Percentiles rank a stretch among this genome's conserved stretches.
phyloP scores from a whole-genome alignment of 2,888 invertebrate species.

The Drosophila engyochracea region DNA sequence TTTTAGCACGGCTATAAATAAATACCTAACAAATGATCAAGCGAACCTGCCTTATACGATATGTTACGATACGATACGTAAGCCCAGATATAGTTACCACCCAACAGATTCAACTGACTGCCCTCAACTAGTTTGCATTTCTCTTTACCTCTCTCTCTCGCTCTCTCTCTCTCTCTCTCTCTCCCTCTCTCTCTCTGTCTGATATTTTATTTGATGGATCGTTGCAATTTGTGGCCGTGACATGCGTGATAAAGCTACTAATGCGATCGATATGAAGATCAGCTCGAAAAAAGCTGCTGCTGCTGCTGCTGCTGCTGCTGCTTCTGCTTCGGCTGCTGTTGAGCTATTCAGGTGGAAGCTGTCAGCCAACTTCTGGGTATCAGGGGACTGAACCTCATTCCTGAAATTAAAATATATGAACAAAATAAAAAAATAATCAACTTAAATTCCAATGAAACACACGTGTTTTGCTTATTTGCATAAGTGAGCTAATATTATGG shows the following conservation, averaged over 20 bases:
- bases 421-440: slow-evolving; percentile 34
- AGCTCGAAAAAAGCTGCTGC: slow-evolving; percentile 37
- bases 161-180: slow-evolving; percentile 14
- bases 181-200: slow-evolving; percentile 10
- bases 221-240: slow-evolving; percentile 76
- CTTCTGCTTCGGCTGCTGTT: neutral
- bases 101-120: slow-evolving; percentile 39
- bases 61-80: slow-evolving; percentile 61
- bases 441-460: slow-evolving; percentile 56
- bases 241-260: slow-evolving; percentile 81
- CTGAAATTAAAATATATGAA: slow-evolving; percentile 13
- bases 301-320: slow-evolving; percentile 23
- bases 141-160: slow-evolving; percentile 12
- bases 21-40: slow-evolving; percentile 71
- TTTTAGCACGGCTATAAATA: slow-evolving; percentile 81
- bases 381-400: slow-evolving; percentile 20
- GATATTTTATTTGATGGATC: slow-evolving; percentile 74
- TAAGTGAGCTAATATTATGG: slow-evolving; percentile 41
- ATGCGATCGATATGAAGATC: slow-evolving; percentile 69
- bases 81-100: slow-evolving; percentile 75
- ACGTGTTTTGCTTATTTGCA: slow-evolving; percentile 40
- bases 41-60: slow-evolving; percentile 65
- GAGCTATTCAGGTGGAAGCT: slow-evolving; percentile 47
- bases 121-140: slow-evolving; percentile 68
- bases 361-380: slow-evolving; percentile 38